Evolutionary conservation across 2,888 invertebrate genomes (phyloP), one percentile per base, ranked within the genome.

Genomic region (Gastrophysa polygoni): DNA sequence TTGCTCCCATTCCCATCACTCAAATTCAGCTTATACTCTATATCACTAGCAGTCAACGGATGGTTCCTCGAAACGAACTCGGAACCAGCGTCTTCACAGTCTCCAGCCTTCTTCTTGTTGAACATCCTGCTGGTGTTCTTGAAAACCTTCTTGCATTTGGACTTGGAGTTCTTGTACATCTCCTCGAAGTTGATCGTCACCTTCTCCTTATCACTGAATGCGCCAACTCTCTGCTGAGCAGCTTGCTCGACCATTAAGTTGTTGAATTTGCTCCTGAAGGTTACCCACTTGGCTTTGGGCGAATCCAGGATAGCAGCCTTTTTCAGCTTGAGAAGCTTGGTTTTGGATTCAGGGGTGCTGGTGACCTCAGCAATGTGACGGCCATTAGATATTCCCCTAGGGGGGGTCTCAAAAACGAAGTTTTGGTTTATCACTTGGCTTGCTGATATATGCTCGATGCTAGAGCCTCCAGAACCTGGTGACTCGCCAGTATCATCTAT

Each of bases 401-500:
- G 57, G 4, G 38, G 38, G 1, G 38, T 10, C 6, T 14, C 14
- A 14, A 38, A 38, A 14, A 17, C 20, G n/a, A 34, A 46, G 29
- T 10, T 47, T 24, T 66, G 58, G 49, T 62, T 59, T 28, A 75
- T 70, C 2, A 73, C 64, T 65, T 80, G 80, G 63, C 78, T 80
- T 62, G 78, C 79, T 6, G 80, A 80, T 24, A 81, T 76, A 56
- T 80, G 80, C 57, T 81, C 80, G 49, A 80, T 80, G 61, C 80
- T 80, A 5, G 77, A 75, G 59, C 75, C 69, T n/a, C 72, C 63
- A 2, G 78, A 76, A 29, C 66, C 67, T n/a, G 68, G 52, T 18
- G 68, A 54, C 6, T 59, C 55, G 1, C 48, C 61, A 17, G 49
- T 20, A 11, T 61, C 64, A 32, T 69, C 69, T 34, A 69, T 64